Percentiles rank a stretch among this genome's conserved stretches.
Conservation (phyloP, 2,888 invertebrate species). For the Hyposoter didymator region DNA sequence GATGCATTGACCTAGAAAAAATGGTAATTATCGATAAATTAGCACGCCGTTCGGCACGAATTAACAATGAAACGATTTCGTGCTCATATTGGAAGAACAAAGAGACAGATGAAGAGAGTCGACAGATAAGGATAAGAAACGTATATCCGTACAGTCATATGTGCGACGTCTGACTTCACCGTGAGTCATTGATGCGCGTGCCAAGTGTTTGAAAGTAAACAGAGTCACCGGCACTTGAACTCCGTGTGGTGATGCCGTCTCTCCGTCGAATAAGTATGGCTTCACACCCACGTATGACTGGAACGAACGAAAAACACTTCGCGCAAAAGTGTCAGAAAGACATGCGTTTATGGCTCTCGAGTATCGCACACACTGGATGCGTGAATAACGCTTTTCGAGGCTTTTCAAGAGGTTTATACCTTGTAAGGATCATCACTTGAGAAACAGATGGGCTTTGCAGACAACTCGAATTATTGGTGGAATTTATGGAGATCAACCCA, state of each 20-base stretch:
- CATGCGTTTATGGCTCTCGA: conserved; percentile 45
- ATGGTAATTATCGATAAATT: not conserved
- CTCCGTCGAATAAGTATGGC: conserved; percentile 44
- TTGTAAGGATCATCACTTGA: conserved; percentile 55
- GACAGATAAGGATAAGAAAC: conserved; percentile 59
- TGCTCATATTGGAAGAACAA: conserved; percentile 22
- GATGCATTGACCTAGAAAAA: conserved; percentile 4
- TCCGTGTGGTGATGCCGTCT: conserved; percentile 16
- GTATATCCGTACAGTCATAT: conserved; percentile 18
- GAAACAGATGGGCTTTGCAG: conserved; percentile 44
- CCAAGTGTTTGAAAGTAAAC: conserved; percentile 66
- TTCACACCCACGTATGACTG: conserved; percentile 58
- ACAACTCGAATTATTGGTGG: conserved; percentile 27
- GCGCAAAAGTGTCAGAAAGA: conserved; percentile 63
- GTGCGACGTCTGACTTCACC: conserved; percentile 24
- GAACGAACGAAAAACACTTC: conserved; percentile 28
- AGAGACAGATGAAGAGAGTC: conserved; percentile 15
- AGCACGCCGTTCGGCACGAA: not conserved
- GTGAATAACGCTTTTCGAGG: conserved; percentile 19
- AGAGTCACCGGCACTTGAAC: conserved; percentile 56
- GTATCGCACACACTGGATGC: conserved; percentile 28
- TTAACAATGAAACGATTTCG: conserved; percentile 22
- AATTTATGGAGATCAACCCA: not conserved
- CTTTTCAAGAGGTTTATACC: conserved; percentile 58
- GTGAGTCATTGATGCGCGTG: conserved; percentile 67